These are phyloP conservation scores for Hycleus cichorii DNA, from an alignment of 1,140 invertebrate species.

Conservation along the genomic window DNA sequence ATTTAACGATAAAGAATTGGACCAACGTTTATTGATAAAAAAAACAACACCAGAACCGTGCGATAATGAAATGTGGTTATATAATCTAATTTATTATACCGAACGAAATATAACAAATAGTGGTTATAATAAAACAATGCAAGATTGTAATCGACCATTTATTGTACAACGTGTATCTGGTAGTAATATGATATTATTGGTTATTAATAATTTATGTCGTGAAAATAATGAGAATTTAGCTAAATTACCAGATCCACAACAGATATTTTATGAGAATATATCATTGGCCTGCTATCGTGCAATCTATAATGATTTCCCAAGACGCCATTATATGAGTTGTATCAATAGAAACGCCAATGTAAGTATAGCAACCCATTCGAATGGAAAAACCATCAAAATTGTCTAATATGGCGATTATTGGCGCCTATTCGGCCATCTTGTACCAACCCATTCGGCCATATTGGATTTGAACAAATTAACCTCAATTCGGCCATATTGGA, in stretches of 20 bases:
- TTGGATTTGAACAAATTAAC: too few species aligned
- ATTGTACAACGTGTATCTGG: constrained; percentile 72
- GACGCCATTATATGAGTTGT: constrained; percentile 39
- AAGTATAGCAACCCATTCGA: constrained; percentile 10
- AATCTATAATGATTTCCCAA: constrained; percentile 30
- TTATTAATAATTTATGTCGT: constrained; percentile 63
- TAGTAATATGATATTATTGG: constrained; percentile 78
- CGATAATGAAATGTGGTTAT: constrained; percentile 59
- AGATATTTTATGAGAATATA: constrained; percentile 34
- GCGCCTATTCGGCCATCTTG: too few species aligned
- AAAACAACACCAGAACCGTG: constrained; percentile 71
- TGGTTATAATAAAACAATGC: constrained; percentile 35
- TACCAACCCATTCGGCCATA: too few species aligned
- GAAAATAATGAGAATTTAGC: constrained; percentile 25
- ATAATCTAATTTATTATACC: constrained; percentile 37
- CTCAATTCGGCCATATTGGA: too few species aligned
- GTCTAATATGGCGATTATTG: not conserved
- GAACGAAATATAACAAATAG: constrained; percentile 31
- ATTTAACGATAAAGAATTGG: constrained; percentile 46
- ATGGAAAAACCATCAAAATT: not conserved
- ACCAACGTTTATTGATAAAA: constrained; percentile 59
- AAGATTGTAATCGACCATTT: constrained; percentile 54
- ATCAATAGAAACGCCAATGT: constrained; percentile 37
- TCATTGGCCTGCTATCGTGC: constrained; percentile 39
- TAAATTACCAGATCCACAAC: constrained; percentile 28